phyloP scores from a whole-genome alignment of 92 coral and sea anemone species.

The Epizoanthus illoricatus region DNA sequence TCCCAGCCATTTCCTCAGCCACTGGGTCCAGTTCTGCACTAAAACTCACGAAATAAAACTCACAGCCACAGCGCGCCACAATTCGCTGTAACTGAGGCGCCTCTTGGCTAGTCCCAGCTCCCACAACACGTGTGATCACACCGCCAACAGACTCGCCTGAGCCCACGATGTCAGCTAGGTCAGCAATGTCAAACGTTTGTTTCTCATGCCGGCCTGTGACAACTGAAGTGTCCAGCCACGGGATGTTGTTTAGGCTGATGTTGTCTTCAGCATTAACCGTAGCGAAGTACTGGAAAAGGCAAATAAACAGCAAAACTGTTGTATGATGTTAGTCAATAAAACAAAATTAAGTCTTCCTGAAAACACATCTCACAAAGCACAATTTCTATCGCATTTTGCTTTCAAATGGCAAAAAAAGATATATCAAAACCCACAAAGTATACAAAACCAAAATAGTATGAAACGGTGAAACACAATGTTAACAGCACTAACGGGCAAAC shows the following conservation, averaged over 20 bases:
- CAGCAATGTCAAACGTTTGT: conserved; percentile 84
- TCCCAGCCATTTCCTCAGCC: conserved; percentile 73
- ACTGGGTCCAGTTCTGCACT: conserved; percentile 90
- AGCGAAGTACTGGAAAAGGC: conserved; percentile 76
- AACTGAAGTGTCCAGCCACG: conserved; percentile 90
- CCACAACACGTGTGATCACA: conserved; percentile 77
- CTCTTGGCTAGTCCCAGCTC: conserved; percentile 68
- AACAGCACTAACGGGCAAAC: too few relatives aligned
- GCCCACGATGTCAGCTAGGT: conserved; percentile 87
- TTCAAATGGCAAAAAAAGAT: too few relatives aligned
- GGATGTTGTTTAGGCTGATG: conserved; percentile 69
- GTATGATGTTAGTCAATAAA: too few relatives aligned
- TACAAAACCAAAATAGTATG: not conserved
- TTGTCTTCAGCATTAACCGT: conserved; percentile 89
- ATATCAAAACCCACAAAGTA: too few relatives aligned
- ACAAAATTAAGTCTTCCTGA: too few relatives aligned
- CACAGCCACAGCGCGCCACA: conserved; percentile 94
- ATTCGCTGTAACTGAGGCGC: conserved; percentile 91
- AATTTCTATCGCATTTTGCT: too few relatives aligned
- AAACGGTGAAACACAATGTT: too few relatives aligned
- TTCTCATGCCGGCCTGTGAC: conserved; percentile 87
- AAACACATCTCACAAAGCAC: too few relatives aligned
- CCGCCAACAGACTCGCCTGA: conserved; percentile 98
- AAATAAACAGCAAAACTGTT: not conserved
- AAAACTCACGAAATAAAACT: conserved; percentile 88